Evolutionary conservation across 64 coral and sea anemone genomes (phyloP).

Genomic region (Astreopora myriophthalma): DNA sequence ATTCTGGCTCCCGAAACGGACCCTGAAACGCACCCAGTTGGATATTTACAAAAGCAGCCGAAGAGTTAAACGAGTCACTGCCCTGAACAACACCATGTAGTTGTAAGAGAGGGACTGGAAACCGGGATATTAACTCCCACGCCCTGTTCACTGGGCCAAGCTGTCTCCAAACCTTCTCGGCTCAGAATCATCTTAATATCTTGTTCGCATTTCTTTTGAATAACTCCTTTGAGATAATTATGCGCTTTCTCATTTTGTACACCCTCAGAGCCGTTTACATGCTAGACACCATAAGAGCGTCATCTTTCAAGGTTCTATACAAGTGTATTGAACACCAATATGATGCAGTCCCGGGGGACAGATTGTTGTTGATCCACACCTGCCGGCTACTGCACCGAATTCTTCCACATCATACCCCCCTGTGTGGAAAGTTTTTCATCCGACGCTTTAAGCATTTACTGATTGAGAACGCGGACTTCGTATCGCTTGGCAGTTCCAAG

Average conservation of each 20-base stretch:
- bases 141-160: no score
- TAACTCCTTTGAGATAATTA: no score
- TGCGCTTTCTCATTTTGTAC: background rate
- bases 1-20: no score
- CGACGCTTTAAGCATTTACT: constrained; percentile 93
- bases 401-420: constrained; percentile 88
- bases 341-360: constrained; percentile 79
- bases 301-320: constrained; percentile 82
- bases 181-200: no score
- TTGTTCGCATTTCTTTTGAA: no score
- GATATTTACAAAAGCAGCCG: no score
- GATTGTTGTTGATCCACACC: constrained; percentile 93
- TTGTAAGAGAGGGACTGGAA: no score
- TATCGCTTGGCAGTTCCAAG: constrained; percentile 85
- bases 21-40: no score
- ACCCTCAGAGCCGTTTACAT: constrained; percentile 65
- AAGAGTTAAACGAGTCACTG: no score
- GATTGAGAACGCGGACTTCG: constrained; percentile 96
- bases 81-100: no score
- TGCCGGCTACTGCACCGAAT: constrained; percentile 87
- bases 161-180: no score
- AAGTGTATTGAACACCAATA: constrained; percentile 92
- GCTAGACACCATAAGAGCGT: constrained; percentile 86
- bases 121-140: no score
- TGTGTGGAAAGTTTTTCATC: constrained; percentile 96